phyloP scores from a whole-genome alignment of 2,797 vertebrate species.

The Pagetopsis macropterus region DNA sequence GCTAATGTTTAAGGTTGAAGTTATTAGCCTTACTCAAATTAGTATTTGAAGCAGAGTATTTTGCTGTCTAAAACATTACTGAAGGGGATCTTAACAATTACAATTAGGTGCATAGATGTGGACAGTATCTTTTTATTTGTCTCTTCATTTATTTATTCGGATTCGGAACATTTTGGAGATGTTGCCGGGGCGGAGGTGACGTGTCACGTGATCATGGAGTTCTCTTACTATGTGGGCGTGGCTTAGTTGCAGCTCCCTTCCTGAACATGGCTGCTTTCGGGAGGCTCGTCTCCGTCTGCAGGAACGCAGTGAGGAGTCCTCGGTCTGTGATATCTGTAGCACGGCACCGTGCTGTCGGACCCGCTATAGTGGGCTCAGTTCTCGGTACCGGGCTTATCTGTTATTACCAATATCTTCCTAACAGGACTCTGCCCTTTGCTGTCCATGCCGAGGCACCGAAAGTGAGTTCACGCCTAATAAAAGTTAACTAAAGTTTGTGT shows the following conservation, averaged over 20 bases:
- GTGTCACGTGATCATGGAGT: slow-evolving; percentile 4
- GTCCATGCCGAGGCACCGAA: slow-evolving; percentile 75
- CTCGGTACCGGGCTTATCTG: slow-evolving; percentile 64
- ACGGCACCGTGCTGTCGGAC: slow-evolving; percentile 41
- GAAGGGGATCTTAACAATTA: background rate
- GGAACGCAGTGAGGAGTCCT: slow-evolving; percentile 45
- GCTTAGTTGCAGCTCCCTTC: background rate
- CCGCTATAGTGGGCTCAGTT: slow-evolving; percentile 62
- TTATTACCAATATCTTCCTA: slow-evolving; percentile 38
- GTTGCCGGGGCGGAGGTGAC: background rate
- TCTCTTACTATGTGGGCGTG: background rate
- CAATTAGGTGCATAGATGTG: no score
- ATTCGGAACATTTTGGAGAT: background rate
- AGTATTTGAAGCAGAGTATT: background rate
- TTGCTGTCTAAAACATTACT: background rate
- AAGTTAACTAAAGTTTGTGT: background rate
- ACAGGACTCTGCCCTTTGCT: slow-evolving; percentile 49
- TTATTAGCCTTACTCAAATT: background rate
- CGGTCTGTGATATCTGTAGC: slow-evolving; percentile 13
- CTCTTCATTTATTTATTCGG: no score
- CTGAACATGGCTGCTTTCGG: slow-evolving; percentile 80
- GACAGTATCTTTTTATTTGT: background rate
- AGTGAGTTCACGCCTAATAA: slow-evolving; percentile 54
- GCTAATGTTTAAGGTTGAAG: no score
- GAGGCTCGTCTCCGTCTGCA: slow-evolving; percentile 53